A percentile compares a stretch with the other conserved stretches of the same genome.
Evolutionary conservation across 2,113 vertebrate genomes (phyloP).

Genomic region (Ascaphus truei): DNA sequence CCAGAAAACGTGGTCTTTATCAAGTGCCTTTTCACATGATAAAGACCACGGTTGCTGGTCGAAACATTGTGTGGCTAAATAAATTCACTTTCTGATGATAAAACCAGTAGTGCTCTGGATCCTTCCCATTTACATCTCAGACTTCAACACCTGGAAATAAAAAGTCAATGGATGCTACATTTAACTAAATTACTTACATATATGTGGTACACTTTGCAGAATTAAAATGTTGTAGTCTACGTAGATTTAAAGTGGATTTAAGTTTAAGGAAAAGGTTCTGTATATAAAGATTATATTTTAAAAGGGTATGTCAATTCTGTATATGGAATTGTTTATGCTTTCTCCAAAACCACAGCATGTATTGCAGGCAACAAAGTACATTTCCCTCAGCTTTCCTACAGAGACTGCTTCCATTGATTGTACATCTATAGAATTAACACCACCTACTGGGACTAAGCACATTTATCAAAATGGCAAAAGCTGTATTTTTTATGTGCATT

Average conservation of each 20-base stretch:
- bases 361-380: conserved; percentile 7
- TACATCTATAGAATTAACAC: neutral
- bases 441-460: neutral
- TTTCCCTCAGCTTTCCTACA: neutral
- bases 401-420: conserved; percentile 3
- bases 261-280: neutral
- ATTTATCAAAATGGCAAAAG: conserved; percentile 8
- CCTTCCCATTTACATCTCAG: no score
- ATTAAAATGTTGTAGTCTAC: neutral
- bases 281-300: neutral
- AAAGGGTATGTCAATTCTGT: neutral
- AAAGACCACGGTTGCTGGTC: no score
- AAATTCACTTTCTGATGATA: no score
- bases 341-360: neutral
- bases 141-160: conserved; percentile 1
- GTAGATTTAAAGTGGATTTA: neutral
- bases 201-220: neutral
- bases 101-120: no score
- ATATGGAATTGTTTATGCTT: neutral
- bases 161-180: neutral
- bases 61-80: no score
- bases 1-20: no score
- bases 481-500: neutral
- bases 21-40: no score
- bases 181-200: conserved; percentile 7